Percentiles rank a stretch among this genome's conserved stretches.
These are phyloP conservation scores for Chloroclysta siterata DNA, from an alignment of 2,888 invertebrate species.

Conservation along the genomic window DNA sequence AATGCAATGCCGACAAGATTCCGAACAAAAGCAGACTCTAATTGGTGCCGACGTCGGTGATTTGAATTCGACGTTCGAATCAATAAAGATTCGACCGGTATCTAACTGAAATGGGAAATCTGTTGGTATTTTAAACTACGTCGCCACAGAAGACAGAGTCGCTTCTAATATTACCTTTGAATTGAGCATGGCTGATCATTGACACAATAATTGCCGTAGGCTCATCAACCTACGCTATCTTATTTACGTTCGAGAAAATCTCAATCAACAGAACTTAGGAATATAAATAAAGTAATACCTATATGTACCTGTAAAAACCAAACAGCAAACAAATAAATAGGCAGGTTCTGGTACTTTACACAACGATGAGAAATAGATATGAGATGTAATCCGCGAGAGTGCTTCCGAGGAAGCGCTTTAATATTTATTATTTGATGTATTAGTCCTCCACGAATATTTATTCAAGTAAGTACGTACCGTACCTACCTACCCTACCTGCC, in stretches of 20 bases:
- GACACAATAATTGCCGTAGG: background rate
- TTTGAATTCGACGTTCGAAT: slow-evolving; percentile 10
- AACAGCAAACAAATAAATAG: slow-evolving; percentile 39
- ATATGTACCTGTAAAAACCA: slow-evolving; percentile 13
- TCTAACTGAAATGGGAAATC: background rate
- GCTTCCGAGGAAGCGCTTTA: slow-evolving; percentile 48
- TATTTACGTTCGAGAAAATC: background rate
- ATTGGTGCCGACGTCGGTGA: slow-evolving; percentile 7
- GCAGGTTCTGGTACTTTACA: slow-evolving; percentile 21
- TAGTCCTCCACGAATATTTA: slow-evolving; percentile 48
- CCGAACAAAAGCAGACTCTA: slow-evolving; percentile 21
- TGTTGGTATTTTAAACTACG: background rate
- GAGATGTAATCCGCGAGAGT: slow-evolving; percentile 59
- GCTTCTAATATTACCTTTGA: too few relatives aligned
- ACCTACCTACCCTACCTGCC: slow-evolving; percentile 11
- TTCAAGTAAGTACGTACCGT: slow-evolving; percentile 35
- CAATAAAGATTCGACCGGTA: background rate
- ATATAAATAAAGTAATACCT: background rate
- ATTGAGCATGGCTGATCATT: too few relatives aligned
- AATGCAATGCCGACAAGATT: slow-evolving; percentile 12
- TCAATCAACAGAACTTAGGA: too few relatives aligned
- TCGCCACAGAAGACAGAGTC: too few relatives aligned
- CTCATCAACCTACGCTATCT: background rate
- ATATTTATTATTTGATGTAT: slow-evolving; percentile 55
- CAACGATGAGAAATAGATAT: slow-evolving; percentile 53